Percentiles rank a stretch among this genome's conserved stretches.
Evolutionary conservation across 2,797 vertebrate genomes (phyloP).

Genomic region (Hypotaenidia philippensis): DNA sequence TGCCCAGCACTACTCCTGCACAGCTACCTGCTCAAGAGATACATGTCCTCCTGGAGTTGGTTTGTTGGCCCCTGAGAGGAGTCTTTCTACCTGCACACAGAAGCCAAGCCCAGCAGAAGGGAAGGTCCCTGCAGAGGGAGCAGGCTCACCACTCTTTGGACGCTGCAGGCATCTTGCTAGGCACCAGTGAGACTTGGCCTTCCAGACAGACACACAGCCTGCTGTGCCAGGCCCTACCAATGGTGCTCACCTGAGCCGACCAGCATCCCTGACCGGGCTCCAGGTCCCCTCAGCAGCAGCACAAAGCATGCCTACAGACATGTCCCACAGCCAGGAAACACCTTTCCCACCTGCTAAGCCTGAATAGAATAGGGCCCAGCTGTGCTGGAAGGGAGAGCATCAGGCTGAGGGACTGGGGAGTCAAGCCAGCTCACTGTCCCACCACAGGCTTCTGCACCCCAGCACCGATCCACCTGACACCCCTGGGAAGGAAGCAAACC

Average conservation of each 20-base stretch:
- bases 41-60: neutral
- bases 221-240: too few relatives aligned
- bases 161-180: too few relatives aligned
- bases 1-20: too few relatives aligned
- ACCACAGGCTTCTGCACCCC: neutral
- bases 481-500: neutral
- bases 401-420: neutral
- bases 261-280: neutral
- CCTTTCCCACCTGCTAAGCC: neutral
- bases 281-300: neutral
- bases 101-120: neutral
- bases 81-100: neutral
- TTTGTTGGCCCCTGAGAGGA: neutral
- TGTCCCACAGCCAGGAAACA: neutral
- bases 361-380: neutral
- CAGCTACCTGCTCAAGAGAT: neutral
- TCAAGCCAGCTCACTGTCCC: neutral
- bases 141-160: neutral
- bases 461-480: neutral
- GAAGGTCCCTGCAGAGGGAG: constrained; percentile 17
- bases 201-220: rapidly evolving
- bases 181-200: too few relatives aligned
- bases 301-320: rapidly evolving
- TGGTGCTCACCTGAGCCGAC: neutral
- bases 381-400: neutral